Base-by-base conservation (phyloP, 2,888 invertebrate species). In the Amaurobius ferox region DNA sequence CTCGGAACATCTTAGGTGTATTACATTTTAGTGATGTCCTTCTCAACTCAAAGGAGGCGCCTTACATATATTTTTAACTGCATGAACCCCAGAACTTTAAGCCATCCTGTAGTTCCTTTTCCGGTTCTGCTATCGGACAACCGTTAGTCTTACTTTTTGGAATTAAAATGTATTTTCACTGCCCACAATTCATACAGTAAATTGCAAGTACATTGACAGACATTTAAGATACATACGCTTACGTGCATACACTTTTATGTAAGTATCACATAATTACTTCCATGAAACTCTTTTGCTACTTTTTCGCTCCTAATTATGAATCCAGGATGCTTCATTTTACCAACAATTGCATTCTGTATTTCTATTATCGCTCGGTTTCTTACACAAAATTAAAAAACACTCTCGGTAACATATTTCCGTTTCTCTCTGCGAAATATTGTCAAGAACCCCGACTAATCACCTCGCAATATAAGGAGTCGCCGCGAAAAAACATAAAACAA, bases 401-500 rank as follows among this genome's bases (percentile, higher is more conserved):
- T 70, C 66, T 61, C 64, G 64, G 72, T 73, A 73, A 74, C 81
- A 81, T 81, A 68, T 40, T 74, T 32, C 39, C 40, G 72, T 67
- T 61, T 40, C 66, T 74, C 64, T 81, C 30, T 28, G 66, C 40
- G 35, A 72, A 48, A 44, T 70, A 40, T 71, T 77, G 83, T 85
- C 83, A 66, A 48, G 72, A 77, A 64, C 55, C 23, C 35, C 64
- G 67, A 77, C 83, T 85, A 85, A 85, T 85, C 83, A 85, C 72
- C 67, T 19, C 67, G 44, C n/a, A 62, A 68, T 62, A 74, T 74
- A 40, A 74, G 67, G 67, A 68, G 19, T 19, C 0, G 30, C 3
- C 39, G 23, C 48, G 48, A 64, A 77, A 81, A 83, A 83, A 83
- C 76, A 70, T 83, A 83, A 83, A 83, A 83, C 77, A 85, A 85